Conservation (phyloP, 2,113 vertebrate genomes). For the Megalops atlanticus region DNA sequence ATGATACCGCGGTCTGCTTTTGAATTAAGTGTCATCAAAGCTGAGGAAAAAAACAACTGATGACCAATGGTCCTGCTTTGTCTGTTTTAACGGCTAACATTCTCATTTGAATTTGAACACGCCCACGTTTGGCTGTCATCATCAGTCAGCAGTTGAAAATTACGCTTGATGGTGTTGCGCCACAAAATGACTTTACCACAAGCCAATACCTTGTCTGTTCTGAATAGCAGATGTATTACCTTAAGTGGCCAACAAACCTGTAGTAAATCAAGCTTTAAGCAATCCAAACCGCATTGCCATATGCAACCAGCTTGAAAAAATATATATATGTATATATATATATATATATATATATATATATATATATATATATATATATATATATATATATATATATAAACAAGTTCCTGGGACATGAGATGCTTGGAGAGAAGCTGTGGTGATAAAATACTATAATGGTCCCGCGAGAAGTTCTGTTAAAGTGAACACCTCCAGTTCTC, state of each 20-base stretch:
- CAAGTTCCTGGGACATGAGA: background rate
- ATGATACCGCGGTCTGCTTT: background rate
- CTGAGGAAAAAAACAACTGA: no score
- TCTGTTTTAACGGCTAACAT: background rate
- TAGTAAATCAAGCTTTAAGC: no score
- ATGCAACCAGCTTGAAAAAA: no score
- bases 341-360: no score
- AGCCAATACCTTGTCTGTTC: no score
- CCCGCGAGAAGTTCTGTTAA: background rate
- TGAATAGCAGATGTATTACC: background rate
- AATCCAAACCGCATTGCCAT: no score
- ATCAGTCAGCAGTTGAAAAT: background rate
- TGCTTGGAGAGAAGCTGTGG: conserved; percentile 4
- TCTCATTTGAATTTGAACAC: background rate
- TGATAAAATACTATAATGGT: background rate
- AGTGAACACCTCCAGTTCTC: background rate
- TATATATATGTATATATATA: no score
- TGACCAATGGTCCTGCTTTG: background rate
- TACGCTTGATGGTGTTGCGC: background rate
- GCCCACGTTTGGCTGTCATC: background rate
- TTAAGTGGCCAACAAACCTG: no score
- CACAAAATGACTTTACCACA: no score
- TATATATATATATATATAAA: no score
- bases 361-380: no score
- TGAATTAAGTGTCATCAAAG: background rate